Evolutionary conservation across 2,113 vertebrate genomes (phyloP).

Genomic region (Lasiurus cinereus): DNA sequence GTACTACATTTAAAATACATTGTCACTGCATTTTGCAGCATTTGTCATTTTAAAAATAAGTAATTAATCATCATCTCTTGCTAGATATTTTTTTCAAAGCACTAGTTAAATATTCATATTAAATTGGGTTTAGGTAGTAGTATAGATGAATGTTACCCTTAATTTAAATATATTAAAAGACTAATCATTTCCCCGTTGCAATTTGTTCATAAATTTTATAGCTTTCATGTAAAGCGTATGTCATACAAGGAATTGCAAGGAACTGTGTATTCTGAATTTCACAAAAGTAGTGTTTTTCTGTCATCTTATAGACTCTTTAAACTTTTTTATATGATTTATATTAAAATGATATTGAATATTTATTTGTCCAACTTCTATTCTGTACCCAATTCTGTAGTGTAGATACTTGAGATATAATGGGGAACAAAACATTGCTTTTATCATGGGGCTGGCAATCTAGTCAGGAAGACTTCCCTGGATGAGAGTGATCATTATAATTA

Average conservation of each 20-base stretch:
- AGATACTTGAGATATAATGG: background rate
- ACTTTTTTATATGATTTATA: background rate
- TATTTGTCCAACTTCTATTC: background rate
- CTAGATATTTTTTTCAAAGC: constrained; percentile 39
- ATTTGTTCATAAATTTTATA: constrained; percentile 2
- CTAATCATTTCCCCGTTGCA: background rate
- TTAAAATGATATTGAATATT: constrained; percentile 26
- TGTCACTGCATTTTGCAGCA: background rate
- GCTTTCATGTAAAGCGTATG: background rate
- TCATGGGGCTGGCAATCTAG: background rate
- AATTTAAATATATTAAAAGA: constrained; percentile 13
- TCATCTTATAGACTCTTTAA: background rate
- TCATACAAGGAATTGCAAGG: background rate
- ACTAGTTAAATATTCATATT: background rate
- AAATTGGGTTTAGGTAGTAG: background rate
- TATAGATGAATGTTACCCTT: background rate
- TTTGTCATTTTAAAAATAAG: constrained; percentile 33
- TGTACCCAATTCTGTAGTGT: background rate
- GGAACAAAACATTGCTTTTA: background rate
- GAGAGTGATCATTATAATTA: background rate
- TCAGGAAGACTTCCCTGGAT: background rate
- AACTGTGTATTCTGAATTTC: background rate
- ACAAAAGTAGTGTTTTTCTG: background rate
- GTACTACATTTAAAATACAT: background rate
- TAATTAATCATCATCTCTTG: background rate